phyloP scores from a whole-genome alignment of 1,140 invertebrate genomes.

The Rhyacophila brunnea region DNA sequence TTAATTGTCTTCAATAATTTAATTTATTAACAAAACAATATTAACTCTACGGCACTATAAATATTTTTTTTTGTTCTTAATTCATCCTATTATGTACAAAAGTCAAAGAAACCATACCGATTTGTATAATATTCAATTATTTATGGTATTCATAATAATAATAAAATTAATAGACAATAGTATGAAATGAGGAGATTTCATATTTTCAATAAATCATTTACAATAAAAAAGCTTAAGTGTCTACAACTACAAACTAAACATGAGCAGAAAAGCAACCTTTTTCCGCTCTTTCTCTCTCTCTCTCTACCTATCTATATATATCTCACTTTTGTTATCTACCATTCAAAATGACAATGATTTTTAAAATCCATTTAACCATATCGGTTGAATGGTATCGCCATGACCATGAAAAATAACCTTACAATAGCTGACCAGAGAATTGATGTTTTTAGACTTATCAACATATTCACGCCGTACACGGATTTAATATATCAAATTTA shows the following conservation, averaged over 20 bases:
- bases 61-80: slow-evolving; percentile 4
- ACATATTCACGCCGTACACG: too few relatives aligned
- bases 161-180: background rate
- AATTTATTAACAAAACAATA: background rate
- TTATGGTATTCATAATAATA: background rate
- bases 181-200: background rate
- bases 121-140: background rate
- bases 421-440: too few relatives aligned
- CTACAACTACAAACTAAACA: background rate
- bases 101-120: too few relatives aligned
- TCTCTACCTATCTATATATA: background rate
- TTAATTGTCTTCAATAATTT: slow-evolving; percentile 5
- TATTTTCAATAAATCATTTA: too few relatives aligned
- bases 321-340: too few relatives aligned
- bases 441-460: too few relatives aligned
- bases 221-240: background rate
- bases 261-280: background rate
- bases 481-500: too few relatives aligned
- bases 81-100: background rate
- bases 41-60: background rate
- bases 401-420: too few relatives aligned
- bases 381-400: too few relatives aligned
- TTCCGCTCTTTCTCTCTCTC: background rate
- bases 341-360: too few relatives aligned
- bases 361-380: too few relatives aligned